Conservation (phyloP, 2,888 invertebrate genomes). For the Saturnia japonica region DNA sequence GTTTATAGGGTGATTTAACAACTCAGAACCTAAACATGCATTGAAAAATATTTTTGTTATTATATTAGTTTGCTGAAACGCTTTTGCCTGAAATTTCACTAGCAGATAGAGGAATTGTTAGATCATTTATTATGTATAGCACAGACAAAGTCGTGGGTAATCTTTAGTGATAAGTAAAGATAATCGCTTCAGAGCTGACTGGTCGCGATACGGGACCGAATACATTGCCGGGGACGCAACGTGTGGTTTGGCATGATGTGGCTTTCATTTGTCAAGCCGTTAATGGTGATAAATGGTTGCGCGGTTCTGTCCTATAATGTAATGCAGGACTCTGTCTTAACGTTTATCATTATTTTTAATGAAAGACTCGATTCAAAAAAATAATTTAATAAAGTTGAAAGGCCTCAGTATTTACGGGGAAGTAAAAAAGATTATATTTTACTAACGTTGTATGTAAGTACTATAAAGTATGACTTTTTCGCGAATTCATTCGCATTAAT, state of each 20-base stretch:
- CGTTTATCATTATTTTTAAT: conserved; percentile 4
- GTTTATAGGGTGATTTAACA: background rate
- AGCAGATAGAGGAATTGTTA: too few species aligned
- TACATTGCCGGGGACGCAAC: background rate
- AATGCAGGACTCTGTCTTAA: background rate
- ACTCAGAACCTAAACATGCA: background rate
- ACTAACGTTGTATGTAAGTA: background rate
- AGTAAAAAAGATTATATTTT: background rate
- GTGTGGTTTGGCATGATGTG: conserved; percentile 2
- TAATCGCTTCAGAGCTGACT: background rate
- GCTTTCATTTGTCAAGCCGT: background rate
- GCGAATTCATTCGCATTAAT: too few species aligned
- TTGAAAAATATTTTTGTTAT: too few species aligned
- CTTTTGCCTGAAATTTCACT: too few species aligned
- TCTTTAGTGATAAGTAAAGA: background rate
- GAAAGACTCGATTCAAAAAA: conserved; percentile 3
- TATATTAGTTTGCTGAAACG: too few species aligned
- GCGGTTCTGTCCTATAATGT: background rate
- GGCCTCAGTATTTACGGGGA: background rate
- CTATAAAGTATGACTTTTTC: too few species aligned
- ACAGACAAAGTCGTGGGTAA: background rate
- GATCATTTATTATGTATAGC: too few species aligned
- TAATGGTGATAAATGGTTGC: conserved; percentile 13
- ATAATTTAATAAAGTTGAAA: background rate
- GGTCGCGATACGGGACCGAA: background rate